These are phyloP conservation scores for Amblyjoppa fuscipennis DNA, from an alignment of 2,888 invertebrate species.

Conservation along the genomic window DNA sequence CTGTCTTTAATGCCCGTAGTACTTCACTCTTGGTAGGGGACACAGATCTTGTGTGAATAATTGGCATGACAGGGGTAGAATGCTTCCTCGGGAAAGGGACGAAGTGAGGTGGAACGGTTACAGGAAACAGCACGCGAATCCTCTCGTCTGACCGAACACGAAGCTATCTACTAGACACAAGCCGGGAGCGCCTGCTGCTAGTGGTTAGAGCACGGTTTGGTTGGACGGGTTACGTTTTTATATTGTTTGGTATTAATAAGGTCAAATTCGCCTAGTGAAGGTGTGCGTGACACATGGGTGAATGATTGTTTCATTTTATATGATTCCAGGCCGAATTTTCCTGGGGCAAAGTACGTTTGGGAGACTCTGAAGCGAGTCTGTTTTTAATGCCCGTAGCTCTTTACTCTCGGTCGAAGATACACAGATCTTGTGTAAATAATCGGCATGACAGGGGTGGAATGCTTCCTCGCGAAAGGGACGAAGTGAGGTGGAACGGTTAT, in stretches of 20 bases:
- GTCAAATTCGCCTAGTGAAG: no score
- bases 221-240: neutral
- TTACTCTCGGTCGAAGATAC: conserved; percentile 22
- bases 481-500: neutral
- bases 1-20: conserved; percentile 1
- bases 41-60: conserved; percentile 48
- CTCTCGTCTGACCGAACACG: neutral
- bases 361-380: neutral
- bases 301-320: no score
- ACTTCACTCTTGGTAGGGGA: conserved; percentile 33
- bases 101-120: neutral
- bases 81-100: neutral
- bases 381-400: conserved; percentile 10
- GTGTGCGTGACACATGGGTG: no score
- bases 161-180: neutral
- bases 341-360: neutral
- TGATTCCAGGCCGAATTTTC: no score
- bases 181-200: neutral
- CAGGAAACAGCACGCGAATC: neutral
- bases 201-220: neutral
- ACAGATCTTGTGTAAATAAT: conserved; percentile 48
- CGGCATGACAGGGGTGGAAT: neutral
- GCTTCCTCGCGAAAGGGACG: neutral
- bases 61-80: neutral
- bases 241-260: no score